Conservation (phyloP, 2,113 vertebrate genomes). For the Danionella cerebrum region DNA sequence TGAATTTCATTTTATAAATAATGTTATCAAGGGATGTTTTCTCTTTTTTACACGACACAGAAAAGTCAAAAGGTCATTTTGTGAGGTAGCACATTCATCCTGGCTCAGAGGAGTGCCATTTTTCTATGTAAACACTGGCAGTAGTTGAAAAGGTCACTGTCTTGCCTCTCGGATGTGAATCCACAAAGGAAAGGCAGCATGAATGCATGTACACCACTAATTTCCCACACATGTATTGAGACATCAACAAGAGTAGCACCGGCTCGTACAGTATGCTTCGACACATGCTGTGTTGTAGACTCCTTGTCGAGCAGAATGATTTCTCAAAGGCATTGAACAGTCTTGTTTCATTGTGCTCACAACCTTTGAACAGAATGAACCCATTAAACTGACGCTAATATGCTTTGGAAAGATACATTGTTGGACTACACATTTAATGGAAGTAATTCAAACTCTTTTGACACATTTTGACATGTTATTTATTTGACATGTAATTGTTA, state of each 20-base stretch:
- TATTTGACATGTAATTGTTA: too few relatives aligned
- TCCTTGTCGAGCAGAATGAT: background rate
- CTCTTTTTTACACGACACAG: conserved; percentile 58
- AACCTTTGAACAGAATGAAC: background rate
- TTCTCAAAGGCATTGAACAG: background rate
- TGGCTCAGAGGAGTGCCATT: conserved; percentile 78
- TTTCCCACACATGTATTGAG: background rate
- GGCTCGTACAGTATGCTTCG: background rate
- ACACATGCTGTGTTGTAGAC: background rate
- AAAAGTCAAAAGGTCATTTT: conserved; percentile 71
- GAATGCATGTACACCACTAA: background rate
- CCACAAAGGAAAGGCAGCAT: background rate
- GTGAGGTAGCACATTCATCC: conserved; percentile 79
- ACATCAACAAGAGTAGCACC: background rate
- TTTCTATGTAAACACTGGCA: conserved; percentile 78
- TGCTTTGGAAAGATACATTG: background rate
- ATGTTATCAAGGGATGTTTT: conserved; percentile 72
- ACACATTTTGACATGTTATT: too few relatives aligned
- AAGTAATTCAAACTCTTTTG: too few relatives aligned
- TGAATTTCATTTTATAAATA: too few relatives aligned
- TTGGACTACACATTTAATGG: background rate
- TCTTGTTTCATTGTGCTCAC: background rate
- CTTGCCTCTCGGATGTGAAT: background rate
- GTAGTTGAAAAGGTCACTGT: conserved; percentile 73
- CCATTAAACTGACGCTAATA: background rate